These are phyloP conservation scores for Acrocephalus arundinaceus DNA, from an alignment of 2,113 vertebrate species.

Conservation along the genomic window DNA sequence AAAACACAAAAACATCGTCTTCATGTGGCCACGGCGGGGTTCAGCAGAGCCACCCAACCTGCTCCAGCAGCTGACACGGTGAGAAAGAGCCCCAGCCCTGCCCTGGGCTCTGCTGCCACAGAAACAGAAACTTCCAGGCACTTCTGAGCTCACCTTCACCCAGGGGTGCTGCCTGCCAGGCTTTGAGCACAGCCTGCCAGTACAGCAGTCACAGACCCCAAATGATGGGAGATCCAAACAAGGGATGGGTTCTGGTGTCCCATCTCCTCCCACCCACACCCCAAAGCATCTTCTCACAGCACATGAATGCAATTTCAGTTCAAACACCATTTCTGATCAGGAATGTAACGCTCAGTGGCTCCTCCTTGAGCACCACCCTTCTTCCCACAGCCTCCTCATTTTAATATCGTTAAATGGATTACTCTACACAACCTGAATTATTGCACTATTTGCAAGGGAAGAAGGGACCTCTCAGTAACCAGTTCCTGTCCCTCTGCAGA, in stretches of 20 bases:
- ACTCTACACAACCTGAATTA: not conserved
- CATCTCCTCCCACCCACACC: not conserved
- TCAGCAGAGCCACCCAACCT: not conserved
- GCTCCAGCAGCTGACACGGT: not conserved
- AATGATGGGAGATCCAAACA: fast-evolving
- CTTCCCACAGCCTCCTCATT: conserved; percentile 28
- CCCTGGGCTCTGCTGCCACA: not conserved
- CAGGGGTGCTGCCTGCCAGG: not conserved
- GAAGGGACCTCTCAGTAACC: not conserved
- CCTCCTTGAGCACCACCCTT: not conserved
- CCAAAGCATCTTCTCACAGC: not conserved
- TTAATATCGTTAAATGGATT: not conserved
- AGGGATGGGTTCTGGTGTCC: not conserved
- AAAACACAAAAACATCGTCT: not conserved
- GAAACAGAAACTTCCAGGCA: not conserved
- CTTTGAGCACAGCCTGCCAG: fast-evolving
- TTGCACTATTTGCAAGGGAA: not conserved
- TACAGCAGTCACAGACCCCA: fast-evolving
- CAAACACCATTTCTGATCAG: not conserved
- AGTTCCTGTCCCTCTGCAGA: not conserved
- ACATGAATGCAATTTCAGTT: not conserved
- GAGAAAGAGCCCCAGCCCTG: not conserved
- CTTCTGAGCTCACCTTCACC: not conserved
- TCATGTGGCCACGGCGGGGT: not conserved
- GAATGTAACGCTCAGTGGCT: not conserved